Conservation (phyloP, 2,797 vertebrate species). For the Eutrigla gurnardus region DNA sequence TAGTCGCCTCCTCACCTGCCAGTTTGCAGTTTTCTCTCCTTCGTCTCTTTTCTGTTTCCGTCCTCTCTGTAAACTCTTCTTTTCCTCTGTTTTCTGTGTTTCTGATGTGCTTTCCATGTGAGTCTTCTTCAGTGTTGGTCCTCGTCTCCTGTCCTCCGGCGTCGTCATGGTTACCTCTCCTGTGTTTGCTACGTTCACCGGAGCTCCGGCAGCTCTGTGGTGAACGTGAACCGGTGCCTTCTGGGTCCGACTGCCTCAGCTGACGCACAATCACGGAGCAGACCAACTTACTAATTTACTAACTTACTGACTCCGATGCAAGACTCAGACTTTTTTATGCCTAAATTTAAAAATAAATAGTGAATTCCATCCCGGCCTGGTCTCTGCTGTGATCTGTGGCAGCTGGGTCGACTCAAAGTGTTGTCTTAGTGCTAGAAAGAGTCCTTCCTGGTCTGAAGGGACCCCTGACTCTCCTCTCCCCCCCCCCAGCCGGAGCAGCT, state of each 20-base stretch:
- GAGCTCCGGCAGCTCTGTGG: constrained; percentile 51
- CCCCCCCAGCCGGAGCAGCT: constrained; percentile 66
- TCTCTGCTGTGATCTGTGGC: constrained; percentile 69
- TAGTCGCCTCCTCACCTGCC: constrained; percentile 80
- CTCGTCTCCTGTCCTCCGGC: constrained; percentile 34
- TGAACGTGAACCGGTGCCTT: constrained; percentile 59
- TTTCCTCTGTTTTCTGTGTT: constrained; percentile 21
- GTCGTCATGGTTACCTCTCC: constrained; percentile 29
- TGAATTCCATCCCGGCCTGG: not conserved
- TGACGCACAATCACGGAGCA: constrained; percentile 65
- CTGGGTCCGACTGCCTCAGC: constrained; percentile 68
- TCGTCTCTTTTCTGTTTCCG: constrained; percentile 17
- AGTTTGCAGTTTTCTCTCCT: constrained; percentile 75
- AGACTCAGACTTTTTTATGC: not conserved
- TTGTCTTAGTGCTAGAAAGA: constrained; percentile 56
- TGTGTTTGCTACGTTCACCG: constrained; percentile 45
- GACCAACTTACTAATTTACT: constrained; percentile 5
- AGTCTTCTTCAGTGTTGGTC: constrained; percentile 48
- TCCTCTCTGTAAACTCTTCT: constrained; percentile 48
- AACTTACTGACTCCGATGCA: constrained; percentile 1
- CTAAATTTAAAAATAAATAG: not conserved
- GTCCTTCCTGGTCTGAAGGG: constrained; percentile 1
- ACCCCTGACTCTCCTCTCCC: constrained; percentile 38
- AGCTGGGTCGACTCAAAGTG: constrained; percentile 69
- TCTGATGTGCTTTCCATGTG: constrained; percentile 71